These are phyloP conservation scores for Sarcophaga rosellei DNA, from an alignment of 2,888 invertebrate genomes.

Conservation along the genomic window DNA sequence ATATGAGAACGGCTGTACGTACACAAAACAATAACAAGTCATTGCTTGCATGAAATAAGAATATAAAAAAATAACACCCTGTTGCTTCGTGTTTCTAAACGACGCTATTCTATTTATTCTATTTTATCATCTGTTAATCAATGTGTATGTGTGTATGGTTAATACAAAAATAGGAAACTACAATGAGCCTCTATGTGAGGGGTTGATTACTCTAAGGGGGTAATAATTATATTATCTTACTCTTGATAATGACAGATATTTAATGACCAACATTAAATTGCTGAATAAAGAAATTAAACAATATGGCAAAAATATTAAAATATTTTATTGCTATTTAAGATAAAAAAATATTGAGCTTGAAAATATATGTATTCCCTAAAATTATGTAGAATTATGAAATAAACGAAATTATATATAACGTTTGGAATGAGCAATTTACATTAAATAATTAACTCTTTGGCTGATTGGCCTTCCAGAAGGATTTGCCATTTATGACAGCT, in stretches of 20 bases:
- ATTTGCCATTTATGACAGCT: too few relatives aligned
- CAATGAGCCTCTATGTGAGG: too few relatives aligned
- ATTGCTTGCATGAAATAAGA: not conserved
- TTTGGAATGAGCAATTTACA: too few relatives aligned
- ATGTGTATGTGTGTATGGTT: slow-evolving; percentile 11
- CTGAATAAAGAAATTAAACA: not conserved
- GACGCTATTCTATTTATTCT: slow-evolving; percentile 1
- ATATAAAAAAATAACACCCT: slow-evolving; percentile 20
- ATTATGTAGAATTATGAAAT: too few relatives aligned
- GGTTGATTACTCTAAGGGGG: not conserved
- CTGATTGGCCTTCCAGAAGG: too few relatives aligned
- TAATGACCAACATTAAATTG: not conserved
- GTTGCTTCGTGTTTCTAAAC: slow-evolving; percentile 34
- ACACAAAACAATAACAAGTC: slow-evolving; percentile 3
- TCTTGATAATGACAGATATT: slow-evolving; percentile 25
- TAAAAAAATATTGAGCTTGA: too few relatives aligned
- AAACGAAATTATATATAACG: too few relatives aligned
- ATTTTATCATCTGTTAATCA: slow-evolving; percentile 24
- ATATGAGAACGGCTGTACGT: not conserved
- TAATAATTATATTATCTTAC: slow-evolving; percentile 8
- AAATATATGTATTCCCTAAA: too few relatives aligned
- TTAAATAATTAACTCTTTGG: too few relatives aligned
- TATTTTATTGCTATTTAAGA: not conserved
- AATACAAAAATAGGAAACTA: not conserved
- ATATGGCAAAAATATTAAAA: not conserved